These are phyloP conservation scores for Eubucco bourcierii DNA, from an alignment of 2,113 vertebrate genomes.

Conservation along the genomic window DNA sequence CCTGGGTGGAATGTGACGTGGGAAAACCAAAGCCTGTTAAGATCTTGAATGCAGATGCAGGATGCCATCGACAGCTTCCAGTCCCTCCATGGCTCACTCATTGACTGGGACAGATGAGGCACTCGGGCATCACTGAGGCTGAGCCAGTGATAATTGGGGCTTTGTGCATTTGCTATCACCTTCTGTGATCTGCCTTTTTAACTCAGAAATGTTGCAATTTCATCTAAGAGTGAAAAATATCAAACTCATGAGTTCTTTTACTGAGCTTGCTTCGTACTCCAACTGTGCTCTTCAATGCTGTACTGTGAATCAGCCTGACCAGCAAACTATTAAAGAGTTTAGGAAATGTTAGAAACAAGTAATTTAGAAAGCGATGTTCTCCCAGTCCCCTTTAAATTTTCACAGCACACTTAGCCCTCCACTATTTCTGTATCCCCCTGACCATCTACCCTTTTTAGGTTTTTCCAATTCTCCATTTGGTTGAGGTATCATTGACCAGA, in stretches of 20 bases:
- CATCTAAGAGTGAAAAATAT: not conserved
- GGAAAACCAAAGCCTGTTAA: not conserved
- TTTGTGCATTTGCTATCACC: not conserved
- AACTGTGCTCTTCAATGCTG: not conserved
- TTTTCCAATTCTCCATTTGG: not conserved
- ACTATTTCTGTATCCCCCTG: not conserved
- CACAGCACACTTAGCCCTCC: too few relatives aligned
- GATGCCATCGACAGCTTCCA: not conserved
- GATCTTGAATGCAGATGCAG: not conserved
- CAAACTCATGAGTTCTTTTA: fast-evolving
- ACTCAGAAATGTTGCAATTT: not conserved
- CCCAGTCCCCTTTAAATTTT: not conserved
- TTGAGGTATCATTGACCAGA: not conserved
- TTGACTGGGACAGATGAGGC: not conserved
- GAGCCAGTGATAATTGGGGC: not conserved
- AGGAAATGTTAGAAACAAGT: not conserved
- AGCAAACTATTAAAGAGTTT: not conserved
- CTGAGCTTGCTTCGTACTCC: not conserved
- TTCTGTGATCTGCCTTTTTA: not conserved
- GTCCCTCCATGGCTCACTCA: not conserved
- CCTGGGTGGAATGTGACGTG: not conserved
- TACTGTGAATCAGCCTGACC: not conserved
- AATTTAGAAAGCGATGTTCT: not conserved
- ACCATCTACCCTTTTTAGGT: not conserved
- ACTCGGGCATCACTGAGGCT: not conserved